Percentiles rank a stretch among this genome's conserved stretches.
These are phyloP conservation scores for Sinopyrophorus schimmeli DNA, from an alignment of 2,888 invertebrate genomes.

Conservation along the genomic window DNA sequence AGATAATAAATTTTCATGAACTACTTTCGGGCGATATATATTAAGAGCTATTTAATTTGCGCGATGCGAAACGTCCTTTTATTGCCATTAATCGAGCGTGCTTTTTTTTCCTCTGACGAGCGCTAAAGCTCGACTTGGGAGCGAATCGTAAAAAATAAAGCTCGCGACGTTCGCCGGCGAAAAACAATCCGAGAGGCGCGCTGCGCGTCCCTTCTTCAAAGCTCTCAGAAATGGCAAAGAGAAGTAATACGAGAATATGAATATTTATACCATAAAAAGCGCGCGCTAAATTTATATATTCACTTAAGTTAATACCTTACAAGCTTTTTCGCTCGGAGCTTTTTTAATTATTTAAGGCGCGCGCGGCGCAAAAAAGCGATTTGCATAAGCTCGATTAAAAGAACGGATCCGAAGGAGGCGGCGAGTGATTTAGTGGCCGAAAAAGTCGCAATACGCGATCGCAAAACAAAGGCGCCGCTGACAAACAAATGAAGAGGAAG, in stretches of 20 bases:
- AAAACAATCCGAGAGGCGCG: conserved; percentile 35
- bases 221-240: conserved; percentile 28
- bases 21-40: too few species aligned
- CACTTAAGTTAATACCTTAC: conserved; percentile 51
- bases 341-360: conserved; percentile 44
- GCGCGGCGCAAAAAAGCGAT: conserved; percentile 2
- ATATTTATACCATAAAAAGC: conserved; percentile 47
- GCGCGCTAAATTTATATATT: conserved; percentile 49
- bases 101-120: background rate
- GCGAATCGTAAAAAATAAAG: background rate
- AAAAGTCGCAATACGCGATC: conserved; percentile 20
- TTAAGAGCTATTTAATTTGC: too few species aligned
- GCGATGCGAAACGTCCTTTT: background rate
- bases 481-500: conserved; percentile 54
- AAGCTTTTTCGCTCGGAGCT: conserved; percentile 52
- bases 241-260: conserved; percentile 43
- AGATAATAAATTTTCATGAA: conserved; percentile 11
- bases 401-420: background rate
- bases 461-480: conserved; percentile 38
- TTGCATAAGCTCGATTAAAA: background rate
- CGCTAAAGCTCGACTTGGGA: background rate
- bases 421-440: conserved; percentile 10
- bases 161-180: background rate
- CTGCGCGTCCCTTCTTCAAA: conserved; percentile 24
- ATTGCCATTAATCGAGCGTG: background rate